phyloP scores from a whole-genome alignment of 37 sponge, comb jelly and placozoan species.

The Cliona cf. orientalis region DNA sequence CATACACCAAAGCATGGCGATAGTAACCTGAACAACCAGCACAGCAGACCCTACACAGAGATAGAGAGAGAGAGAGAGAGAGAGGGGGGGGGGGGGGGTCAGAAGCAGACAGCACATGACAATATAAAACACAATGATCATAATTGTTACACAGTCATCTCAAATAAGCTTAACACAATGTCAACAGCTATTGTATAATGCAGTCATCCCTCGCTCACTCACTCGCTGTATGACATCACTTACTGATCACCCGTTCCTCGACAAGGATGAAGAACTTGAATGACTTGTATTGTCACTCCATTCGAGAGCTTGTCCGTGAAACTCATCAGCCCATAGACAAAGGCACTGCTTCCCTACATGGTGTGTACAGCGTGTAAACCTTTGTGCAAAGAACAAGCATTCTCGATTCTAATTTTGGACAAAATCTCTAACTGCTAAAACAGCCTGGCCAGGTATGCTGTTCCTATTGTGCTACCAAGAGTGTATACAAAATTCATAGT shows the following conservation, averaged over 20 bases:
- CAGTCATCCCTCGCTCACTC: neutral
- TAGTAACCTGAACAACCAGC: slow-evolving; percentile 71
- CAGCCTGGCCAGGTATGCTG: too few species aligned
- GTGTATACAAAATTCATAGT: too few species aligned
- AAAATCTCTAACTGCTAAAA: neutral
- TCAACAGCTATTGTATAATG: neutral
- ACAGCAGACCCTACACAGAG: slow-evolving; percentile 60
- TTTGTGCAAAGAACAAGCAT: too few species aligned
- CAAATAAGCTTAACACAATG: neutral
- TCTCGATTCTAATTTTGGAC: neutral
- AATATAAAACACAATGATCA: neutral
- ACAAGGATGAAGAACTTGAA: slow-evolving; percentile 90
- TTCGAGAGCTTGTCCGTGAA: slow-evolving; percentile 95
- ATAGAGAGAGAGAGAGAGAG: neutral
- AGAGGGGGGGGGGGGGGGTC: neutral
- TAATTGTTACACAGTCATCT: neutral
- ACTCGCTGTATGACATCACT: neutral
- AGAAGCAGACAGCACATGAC: neutral
- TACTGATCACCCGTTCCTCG: slow-evolving; percentile 12
- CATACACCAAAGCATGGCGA: slow-evolving; percentile 70
- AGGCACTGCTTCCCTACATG: slow-evolving; percentile 85
- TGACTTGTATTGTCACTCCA: slow-evolving; percentile 85
- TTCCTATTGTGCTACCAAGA: too few species aligned
- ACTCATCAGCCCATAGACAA: slow-evolving; percentile 97
- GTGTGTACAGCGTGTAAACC: neutral